phyloP scores from a whole-genome alignment of 2,797 vertebrate genomes.

The Brachyrhaphis roseni region DNA sequence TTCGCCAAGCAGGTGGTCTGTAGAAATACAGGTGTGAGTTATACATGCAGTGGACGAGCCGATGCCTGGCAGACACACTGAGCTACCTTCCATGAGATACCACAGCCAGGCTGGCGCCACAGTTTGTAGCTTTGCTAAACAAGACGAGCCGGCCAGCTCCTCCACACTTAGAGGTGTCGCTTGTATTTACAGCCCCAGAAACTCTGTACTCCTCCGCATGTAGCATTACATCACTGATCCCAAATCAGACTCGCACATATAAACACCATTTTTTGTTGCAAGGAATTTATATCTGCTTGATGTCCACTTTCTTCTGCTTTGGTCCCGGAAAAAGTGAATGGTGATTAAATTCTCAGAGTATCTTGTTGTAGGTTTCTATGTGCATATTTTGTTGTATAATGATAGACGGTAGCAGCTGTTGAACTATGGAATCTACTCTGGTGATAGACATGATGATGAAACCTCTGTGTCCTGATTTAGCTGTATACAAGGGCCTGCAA shows the following conservation, averaged over 20 bases:
- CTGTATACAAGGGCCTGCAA: conserved; percentile 53
- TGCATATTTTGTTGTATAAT: conserved; percentile 42
- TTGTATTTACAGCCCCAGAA: conserved; percentile 52
- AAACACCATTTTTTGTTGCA: conserved; percentile 40
- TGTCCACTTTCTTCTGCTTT: conserved; percentile 25
- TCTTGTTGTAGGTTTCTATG: conserved; percentile 48
- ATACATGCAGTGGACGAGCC: conserved; percentile 41
- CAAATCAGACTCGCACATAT: conserved; percentile 49
- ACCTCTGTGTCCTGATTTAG: conserved; percentile 72
- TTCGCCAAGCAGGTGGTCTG: conserved; percentile 41
- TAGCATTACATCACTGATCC: conserved; percentile 72
- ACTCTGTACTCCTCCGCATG: conserved; percentile 40
- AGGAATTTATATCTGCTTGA: conserved; percentile 37
- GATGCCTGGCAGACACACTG: conserved; percentile 46
- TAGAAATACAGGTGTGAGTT: conserved; percentile 60
- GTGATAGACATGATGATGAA: conserved; percentile 72
- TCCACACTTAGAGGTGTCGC: conserved; percentile 57
- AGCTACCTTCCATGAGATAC: conserved; percentile 54
- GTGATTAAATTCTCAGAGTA: conserved; percentile 31
- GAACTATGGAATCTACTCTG: conserved; percentile 34
- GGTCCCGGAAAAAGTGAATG: conserved; percentile 25
- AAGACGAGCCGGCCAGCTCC: conserved; percentile 48
- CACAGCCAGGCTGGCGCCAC: conserved; percentile 73
- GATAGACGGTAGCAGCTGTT: conserved; percentile 71
- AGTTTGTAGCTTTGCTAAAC: conserved; percentile 58